Percentiles rank a stretch among this genome's conserved stretches.
These are phyloP conservation scores for Nymphalis c-album DNA, from an alignment of 2,888 invertebrate species.

Conservation along the genomic window DNA sequence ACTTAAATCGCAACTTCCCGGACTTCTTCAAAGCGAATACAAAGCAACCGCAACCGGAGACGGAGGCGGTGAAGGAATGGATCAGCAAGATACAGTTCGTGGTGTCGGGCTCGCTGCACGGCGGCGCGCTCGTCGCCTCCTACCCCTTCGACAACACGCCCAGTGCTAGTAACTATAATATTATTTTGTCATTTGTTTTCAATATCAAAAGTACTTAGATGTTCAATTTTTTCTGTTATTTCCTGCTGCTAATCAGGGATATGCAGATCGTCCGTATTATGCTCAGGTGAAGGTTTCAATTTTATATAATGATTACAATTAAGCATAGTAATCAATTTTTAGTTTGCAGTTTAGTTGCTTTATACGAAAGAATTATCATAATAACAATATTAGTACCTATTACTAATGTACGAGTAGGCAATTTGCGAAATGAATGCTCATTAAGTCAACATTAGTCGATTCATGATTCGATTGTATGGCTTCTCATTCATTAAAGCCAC, in stretches of 20 bases:
- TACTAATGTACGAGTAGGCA: no score
- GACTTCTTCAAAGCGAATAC: slow-evolving; percentile 95
- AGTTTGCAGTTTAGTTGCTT: no score
- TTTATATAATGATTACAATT: background rate
- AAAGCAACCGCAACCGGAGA: slow-evolving; percentile 95
- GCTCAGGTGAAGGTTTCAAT: slow-evolving; percentile 84
- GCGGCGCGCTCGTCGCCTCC: slow-evolving; percentile 96
- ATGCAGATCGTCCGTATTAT: slow-evolving; percentile 87
- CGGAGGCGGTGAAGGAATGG: slow-evolving; percentile 96
- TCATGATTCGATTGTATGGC: no score
- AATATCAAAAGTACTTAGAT: background rate
- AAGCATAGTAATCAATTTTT: no score
- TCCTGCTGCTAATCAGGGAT: slow-evolving; percentile 82
- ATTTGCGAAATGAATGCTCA: no score
- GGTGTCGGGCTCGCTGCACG: slow-evolving; percentile 95
- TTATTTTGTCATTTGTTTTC: background rate
- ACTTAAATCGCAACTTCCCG: slow-evolving; percentile 97
- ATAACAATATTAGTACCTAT: no score
- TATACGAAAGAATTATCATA: no score
- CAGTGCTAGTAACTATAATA: slow-evolving; percentile 88
- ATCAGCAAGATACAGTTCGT: slow-evolving; percentile 95
- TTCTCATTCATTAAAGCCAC: no score
- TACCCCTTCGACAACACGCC: slow-evolving; percentile 98
- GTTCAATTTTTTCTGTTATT: slow-evolving; percentile 40
- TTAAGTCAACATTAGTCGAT: no score